A percentile compares a stretch with the other conserved stretches of the same genome.
Conservation (phyloP, 2,797 vertebrate genomes). For the Enteromius fasciolatus region DNA sequence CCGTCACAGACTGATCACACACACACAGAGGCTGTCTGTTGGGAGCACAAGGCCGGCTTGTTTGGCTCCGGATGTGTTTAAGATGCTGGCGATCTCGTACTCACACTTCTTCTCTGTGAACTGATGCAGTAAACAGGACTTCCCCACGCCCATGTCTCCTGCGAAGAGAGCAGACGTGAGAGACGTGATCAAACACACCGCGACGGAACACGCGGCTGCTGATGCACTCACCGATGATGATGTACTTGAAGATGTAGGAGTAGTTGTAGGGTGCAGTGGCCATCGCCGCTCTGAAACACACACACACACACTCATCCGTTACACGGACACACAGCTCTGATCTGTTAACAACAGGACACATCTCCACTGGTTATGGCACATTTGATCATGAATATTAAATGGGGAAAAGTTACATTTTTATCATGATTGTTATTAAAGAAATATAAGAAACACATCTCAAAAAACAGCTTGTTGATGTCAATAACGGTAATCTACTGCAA, state of each 20-base stretch:
- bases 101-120: constrained; percentile 99
- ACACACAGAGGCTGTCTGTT: neutral
- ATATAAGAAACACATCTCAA: too few relatives aligned
- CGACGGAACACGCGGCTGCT: neutral
- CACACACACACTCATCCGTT: constrained; percentile 35
- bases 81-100: constrained; percentile 62
- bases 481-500: too few relatives aligned
- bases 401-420: too few relatives aligned
- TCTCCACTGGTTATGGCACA: too few relatives aligned
- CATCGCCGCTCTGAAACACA: constrained; percentile 91
- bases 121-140: constrained; percentile 99
- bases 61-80: neutral
- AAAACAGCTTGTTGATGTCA: too few relatives aligned
- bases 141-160: constrained; percentile 99
- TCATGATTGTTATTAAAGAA: too few relatives aligned
- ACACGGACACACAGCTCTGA: too few relatives aligned
- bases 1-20: neutral
- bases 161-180: constrained; percentile 42
- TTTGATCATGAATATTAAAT: too few relatives aligned
- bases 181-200: neutral
- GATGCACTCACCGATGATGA: constrained; percentile 95
- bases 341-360: too few relatives aligned
- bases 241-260: constrained; percentile 99
- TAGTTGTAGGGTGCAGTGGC: constrained; percentile 99
- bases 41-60: neutral